Evolutionary conservation across 2,888 invertebrate species (phyloP), one percentile per base, ranked within the genome.

Genomic region (Drosophila neotestacea): DNA sequence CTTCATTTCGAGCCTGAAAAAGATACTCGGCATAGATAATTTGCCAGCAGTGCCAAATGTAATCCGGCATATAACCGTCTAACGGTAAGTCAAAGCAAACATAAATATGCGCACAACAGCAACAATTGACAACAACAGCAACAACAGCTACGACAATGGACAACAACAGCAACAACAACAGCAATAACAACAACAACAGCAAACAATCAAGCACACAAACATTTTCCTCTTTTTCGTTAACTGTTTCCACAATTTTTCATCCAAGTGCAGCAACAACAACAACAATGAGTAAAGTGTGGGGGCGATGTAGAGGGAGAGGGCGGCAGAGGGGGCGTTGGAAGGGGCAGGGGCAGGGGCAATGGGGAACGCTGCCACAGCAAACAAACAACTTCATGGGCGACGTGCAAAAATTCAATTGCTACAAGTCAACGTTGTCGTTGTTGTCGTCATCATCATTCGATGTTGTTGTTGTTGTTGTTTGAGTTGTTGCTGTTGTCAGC

Each of bases 371-470:
- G 84, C 71, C 89, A 86, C 22, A 75, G 88, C 84, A 86, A 90
- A 88, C 88, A 86, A 86, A 89, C 85, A 86, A 88, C 85, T 86
- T 89, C 85, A 86, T 86, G 85, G 90, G 85, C 85, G 90, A 86
- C 85, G 85, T 86, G 85, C 88, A 86, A 86, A 86, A 86, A 86
- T 86, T 89, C 86, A 86, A 86, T 89, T 86, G 85, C 90, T 89
- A 88, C 88, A 89, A 86, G 65, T 88, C 69, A 65, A 64, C 73
- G 76, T 65, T 62, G 78, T 64, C 51, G 58, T 63, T 34, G 51
- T 27, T 38, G 60, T 54, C 56, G 81, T 69, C 60, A 60, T 55
- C 46, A 46, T 71, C 64, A 64, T 77, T 41, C 44, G 67, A 6
- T 52, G 60, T 36, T 47, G 51, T 36, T 42, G 60, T 34, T 56